Conservation (phyloP, 2,113 vertebrate species). For the Chloroceryle aenea region DNA sequence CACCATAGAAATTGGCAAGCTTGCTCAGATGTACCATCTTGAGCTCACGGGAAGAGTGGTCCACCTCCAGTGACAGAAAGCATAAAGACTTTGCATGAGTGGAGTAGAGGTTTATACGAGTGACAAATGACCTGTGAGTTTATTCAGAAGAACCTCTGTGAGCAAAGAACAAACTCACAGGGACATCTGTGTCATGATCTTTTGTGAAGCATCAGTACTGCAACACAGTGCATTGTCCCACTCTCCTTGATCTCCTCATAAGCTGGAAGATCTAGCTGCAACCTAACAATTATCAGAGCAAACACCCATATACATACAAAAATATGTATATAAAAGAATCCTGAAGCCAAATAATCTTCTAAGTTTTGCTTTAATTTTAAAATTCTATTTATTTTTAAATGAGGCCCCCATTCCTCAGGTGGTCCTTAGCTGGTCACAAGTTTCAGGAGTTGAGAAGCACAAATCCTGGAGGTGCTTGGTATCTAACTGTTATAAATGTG, state of each 20-base stretch:
- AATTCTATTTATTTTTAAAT: background rate
- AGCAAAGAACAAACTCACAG: background rate
- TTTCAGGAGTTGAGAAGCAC: background rate
- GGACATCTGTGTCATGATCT: background rate
- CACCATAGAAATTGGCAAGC: background rate
- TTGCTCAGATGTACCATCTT: background rate
- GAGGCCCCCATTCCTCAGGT: background rate
- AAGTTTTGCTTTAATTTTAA: background rate
- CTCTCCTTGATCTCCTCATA: background rate
- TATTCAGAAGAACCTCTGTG: background rate
- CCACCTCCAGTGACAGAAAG: background rate
- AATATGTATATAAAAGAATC: background rate
- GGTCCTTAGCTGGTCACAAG: background rate
- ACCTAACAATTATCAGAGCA: background rate
- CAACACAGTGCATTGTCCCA: background rate
- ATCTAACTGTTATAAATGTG: background rate
- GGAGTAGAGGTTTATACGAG: background rate
- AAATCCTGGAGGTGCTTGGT: background rate
- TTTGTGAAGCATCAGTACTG: background rate
- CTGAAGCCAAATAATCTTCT: background rate
- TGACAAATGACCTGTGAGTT: background rate
- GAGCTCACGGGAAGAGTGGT: background rate
- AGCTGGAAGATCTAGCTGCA: background rate
- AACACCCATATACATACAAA: background rate
- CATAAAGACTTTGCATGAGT: background rate